Base-by-base conservation (phyloP, 2,113 vertebrate species). In the Diphyllodes magnificus region DNA sequence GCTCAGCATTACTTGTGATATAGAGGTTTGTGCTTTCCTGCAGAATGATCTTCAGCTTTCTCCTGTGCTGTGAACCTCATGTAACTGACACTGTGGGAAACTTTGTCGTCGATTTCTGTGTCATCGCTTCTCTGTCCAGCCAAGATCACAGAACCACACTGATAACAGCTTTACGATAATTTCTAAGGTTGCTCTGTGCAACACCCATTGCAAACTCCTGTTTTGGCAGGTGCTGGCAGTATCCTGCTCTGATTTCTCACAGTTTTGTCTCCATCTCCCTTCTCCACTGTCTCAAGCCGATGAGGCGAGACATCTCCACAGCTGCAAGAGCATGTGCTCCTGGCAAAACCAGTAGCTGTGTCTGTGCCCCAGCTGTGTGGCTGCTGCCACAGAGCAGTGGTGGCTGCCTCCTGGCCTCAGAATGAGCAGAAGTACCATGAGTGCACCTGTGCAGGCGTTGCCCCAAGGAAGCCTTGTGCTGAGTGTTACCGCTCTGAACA, bases 101-200 rank as follows among this genome's bases (percentile, higher is more conserved):
- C 19, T 82, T 82, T 73, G 45, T 35, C 25, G 10, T 23, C 54
- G 30, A 51, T 70, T 90, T 85, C 49, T 47, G 30, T 87, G 33
- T 49, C 61, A 39, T 42, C 0, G 0, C 21, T 76, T 87, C 59
- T 87, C 50, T 77, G 30, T 37, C 21, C 50, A 40, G 45, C 19
- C 20, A 33, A 78, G 65, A 87, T 7, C 39, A 39, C 17, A 50
- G 57, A 53, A 72, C n/a, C 35, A 57, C 49, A 28, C 31, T 56
- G 66, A 49, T 31, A 53, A 24, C 1, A 21, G 56, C 71, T 59
- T 78, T 30, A 20, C 0, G 0, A 61, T 40, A 0, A n/a, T 27
- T 65, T 89, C 30, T 73, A 42, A 56, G n/a, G 8, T 37, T 79
- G 19, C 53, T 82, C 23, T 51, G 25, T 2, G 3, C 56, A 79